Evolutionary conservation across 2,888 invertebrate genomes (phyloP).

Genomic region (Abrostola triplasia): DNA sequence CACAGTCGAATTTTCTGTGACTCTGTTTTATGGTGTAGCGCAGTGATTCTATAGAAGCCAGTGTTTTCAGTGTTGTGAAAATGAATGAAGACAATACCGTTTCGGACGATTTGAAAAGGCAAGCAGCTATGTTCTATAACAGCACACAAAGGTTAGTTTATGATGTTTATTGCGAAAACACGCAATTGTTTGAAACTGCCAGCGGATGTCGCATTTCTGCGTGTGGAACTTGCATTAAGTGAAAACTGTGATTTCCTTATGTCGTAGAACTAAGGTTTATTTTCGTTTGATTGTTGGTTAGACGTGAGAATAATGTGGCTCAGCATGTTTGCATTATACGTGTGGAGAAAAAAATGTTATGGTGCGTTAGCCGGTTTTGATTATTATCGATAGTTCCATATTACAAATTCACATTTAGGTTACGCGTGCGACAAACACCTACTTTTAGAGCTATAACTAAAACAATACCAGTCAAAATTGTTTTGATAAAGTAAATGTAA

Average conservation of each 20-base stretch:
- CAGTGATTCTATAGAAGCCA: conserved; percentile 46
- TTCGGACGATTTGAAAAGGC: conserved; percentile 81
- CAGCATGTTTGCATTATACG: conserved; percentile 32
- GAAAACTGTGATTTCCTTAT: conserved; percentile 19
- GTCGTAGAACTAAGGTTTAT: conserved; percentile 27
- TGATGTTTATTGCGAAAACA: conserved; percentile 48
- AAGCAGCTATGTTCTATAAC: conserved; percentile 85
- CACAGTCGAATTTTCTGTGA: conserved; percentile 37
- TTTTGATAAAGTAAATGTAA: too few species aligned
- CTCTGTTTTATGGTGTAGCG: conserved; percentile 45
- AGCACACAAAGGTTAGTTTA: conserved; percentile 81
- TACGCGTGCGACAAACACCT: too few species aligned
- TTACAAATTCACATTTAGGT: not conserved
- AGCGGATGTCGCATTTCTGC: conserved; percentile 54
- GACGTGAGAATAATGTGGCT: conserved; percentile 13
- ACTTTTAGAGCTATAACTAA: too few species aligned
- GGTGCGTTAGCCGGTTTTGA: conserved; percentile 39
- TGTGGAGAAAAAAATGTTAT: conserved; percentile 51
- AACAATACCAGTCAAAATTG: too few species aligned
- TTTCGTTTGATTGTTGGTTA: conserved; percentile 24
- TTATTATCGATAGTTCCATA: conserved; percentile 38
- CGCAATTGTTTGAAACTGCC: conserved; percentile 57
- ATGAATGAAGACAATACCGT: conserved; percentile 83
- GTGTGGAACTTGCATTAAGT: conserved; percentile 17
- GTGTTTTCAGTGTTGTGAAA: conserved; percentile 60